These are phyloP conservation scores for Phenganax stokvisi DNA, from an alignment of 92 coral and sea anemone genomes.

Conservation along the genomic window DNA sequence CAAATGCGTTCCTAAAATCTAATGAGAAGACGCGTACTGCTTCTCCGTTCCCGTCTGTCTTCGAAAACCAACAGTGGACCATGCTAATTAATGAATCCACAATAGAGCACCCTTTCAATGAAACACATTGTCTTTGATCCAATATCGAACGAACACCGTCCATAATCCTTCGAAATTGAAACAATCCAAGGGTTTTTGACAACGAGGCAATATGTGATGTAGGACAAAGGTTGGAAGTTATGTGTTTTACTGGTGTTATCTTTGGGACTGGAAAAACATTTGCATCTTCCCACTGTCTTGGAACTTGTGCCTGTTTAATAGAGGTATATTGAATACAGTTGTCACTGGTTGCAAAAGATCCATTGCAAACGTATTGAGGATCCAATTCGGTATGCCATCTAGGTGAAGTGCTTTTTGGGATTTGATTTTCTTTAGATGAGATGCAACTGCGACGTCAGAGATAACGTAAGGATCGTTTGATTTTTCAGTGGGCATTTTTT, in stretches of 20 bases:
- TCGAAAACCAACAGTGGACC: no score
- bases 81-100: no score
- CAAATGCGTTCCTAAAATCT: no score
- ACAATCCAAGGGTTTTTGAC: not conserved
- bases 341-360: conserved; percentile 35
- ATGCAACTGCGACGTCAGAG: conserved; percentile 30
- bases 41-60: no score
- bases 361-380: conserved; percentile 23
- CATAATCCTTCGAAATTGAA: conserved; percentile 21
- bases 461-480: not conserved
- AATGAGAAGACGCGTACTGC: no score
- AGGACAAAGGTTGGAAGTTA: not conserved
- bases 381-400: conserved; percentile 21
- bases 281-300: conserved; percentile 36
- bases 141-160: not conserved
- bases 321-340: conserved; percentile 21
- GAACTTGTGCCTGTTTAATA: conserved; percentile 25
- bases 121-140: no score
- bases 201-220: not conserved
- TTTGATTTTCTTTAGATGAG: conserved; percentile 24
- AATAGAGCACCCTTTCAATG: no score
- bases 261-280: conserved; percentile 28
- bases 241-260: conserved; percentile 25
- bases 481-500: conserved; percentile 10
- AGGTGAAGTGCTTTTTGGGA: conserved; percentile 19